A percentile compares a stretch with the other conserved stretches of the same genome.
These are phyloP conservation scores for Heliconius aoede DNA, from an alignment of 2,888 invertebrate species.

Conservation along the genomic window DNA sequence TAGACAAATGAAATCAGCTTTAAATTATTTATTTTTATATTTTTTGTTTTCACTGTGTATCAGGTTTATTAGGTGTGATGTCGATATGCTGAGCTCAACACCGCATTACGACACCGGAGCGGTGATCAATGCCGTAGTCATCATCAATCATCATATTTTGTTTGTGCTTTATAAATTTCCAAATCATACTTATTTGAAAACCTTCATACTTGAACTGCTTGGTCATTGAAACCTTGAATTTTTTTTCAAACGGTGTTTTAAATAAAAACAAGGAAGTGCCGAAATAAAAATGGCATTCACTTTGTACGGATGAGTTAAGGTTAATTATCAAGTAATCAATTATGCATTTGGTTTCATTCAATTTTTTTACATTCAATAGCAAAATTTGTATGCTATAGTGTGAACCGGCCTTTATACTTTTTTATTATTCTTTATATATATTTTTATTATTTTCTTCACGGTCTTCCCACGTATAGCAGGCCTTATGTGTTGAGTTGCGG, in stretches of 20 bases:
- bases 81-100: not conserved
- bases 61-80: not conserved
- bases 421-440: too few species aligned
- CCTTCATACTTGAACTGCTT: slow-evolving; percentile 22
- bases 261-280: slow-evolving; percentile 16
- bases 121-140: not conserved
- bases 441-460: too few species aligned
- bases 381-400: not conserved
- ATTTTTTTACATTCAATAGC: not conserved
- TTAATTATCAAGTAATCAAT: not conserved
- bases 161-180: not conserved
- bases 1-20: not conserved
- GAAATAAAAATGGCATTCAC: not conserved
- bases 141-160: too few species aligned
- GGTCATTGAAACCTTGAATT: slow-evolving; percentile 7
- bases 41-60: too few species aligned
- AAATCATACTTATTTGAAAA: not conserved
- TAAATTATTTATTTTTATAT: too few species aligned
- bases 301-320: slow-evolving; percentile 10
- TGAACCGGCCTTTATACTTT: not conserved
- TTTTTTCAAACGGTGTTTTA: not conserved
- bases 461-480: not conserved
- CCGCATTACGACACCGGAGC: not conserved
- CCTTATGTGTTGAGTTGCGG: not conserved
- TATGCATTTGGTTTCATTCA: not conserved